Base-by-base conservation (phyloP, 2,888 invertebrate genomes). In the Keiferia lycopersicella region DNA sequence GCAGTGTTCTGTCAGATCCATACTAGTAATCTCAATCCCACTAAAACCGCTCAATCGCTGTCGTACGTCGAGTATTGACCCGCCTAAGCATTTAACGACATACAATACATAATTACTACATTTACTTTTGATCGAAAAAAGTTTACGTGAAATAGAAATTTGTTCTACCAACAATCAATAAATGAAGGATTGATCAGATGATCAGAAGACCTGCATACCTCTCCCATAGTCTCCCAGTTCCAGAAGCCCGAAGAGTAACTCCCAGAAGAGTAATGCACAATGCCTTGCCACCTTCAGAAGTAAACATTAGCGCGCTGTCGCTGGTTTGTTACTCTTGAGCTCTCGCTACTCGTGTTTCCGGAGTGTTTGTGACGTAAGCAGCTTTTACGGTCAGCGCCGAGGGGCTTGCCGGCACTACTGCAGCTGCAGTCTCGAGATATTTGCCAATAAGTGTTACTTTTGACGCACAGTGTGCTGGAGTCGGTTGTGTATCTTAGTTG, bases 251-350 rank as follows among this genome's bases (percentile, higher is more conserved):
- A n/a, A n/a, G 12, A 22, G 41, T 26, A 53, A 22, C 22, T 53
- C 22, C 51, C 22, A 53, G 51, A 6, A 53, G 22, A 22, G 20
- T 14, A 26, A 53, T 22, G 14, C 51, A 53, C 22, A 53, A 20
- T 53, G 14, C 51, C 51, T 53, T 12, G 14, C 51, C 22, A 53
- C 22, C 51, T 53, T 22, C 14, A 53, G 51, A 53, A 53, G 18
- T 53, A 53, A 53, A 53, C 22, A 53, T 20, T 6, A 22, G 12
- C 51, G 59, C 10, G 41, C n/a, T 78, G 81, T 80, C 79, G 79
- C 75, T 73, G 78, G 73, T 76, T 78, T 75, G 77, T 71, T 73
- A 20, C 51, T 66, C 70, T 71, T 72, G 69, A 68, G 51, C 51
- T 53, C 22, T 53, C 65, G 66, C 65, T 65, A 22, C 45, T 53